Percentiles rank a stretch among this genome's conserved stretches.
Evolutionary conservation across 1,140 invertebrate species (phyloP).

Genomic region (Papilio aristodemus): DNA sequence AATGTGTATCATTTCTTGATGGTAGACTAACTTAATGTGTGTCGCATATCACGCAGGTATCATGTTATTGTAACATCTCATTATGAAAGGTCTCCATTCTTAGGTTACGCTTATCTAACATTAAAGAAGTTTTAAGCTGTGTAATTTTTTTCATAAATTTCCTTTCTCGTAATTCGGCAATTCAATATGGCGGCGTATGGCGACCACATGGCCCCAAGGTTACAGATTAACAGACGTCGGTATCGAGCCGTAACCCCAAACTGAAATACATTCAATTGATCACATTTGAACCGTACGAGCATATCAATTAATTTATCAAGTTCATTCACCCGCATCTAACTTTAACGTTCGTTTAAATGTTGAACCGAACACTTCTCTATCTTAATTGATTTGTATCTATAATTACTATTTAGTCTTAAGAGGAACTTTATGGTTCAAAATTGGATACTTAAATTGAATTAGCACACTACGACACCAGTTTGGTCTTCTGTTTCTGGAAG

Average conservation of each 20-base stretch:
- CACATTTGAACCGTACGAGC: not conserved
- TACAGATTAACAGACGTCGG: not conserved
- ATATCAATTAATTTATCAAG: constrained; percentile 7
- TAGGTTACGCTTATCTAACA: not conserved
- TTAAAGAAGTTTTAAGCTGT: not conserved
- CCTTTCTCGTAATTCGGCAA: not conserved
- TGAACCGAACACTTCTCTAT: constrained; percentile 20
- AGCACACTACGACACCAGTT: no score
- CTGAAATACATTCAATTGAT: constrained; percentile 8
- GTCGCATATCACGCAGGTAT: no score
- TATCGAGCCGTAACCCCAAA: constrained; percentile 4
- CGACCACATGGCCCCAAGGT: constrained; percentile 10
- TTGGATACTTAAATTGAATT: no score
- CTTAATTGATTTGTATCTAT: constrained; percentile 65
- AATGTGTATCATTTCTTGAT: no score
- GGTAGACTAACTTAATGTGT: no score
- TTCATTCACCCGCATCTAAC: constrained; percentile 3
- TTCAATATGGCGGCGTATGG: not conserved
- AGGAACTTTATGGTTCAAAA: constrained; percentile 25
- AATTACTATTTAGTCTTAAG: constrained; percentile 52
- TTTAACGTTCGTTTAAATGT: constrained; percentile 14
- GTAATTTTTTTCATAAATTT: not conserved
- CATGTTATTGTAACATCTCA: no score
- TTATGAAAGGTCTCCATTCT: no score
- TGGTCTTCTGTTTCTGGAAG: no score